These are phyloP conservation scores for Hemichromis elongatus DNA, from an alignment of 2,113 vertebrate species.

Conservation along the genomic window DNA sequence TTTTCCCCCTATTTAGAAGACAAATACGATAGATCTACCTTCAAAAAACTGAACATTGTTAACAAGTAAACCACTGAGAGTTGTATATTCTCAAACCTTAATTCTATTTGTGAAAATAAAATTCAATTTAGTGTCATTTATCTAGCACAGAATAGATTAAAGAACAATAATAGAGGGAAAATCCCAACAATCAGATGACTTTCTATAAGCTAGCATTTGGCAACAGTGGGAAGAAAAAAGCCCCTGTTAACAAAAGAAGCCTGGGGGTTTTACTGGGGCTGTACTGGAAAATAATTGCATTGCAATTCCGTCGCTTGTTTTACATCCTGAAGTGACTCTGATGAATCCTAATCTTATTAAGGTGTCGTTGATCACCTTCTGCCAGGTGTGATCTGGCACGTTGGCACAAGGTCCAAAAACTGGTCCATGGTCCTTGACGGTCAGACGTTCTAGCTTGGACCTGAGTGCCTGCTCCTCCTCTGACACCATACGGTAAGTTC, in stretches of 20 bases:
- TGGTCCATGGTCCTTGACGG: slow-evolving; percentile 89
- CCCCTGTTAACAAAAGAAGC: background rate
- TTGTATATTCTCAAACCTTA: background rate
- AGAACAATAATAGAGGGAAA: background rate
- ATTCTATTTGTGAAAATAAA: background rate
- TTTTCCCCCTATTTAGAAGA: background rate
- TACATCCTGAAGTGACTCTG: background rate
- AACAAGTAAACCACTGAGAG: background rate
- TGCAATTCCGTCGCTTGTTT: background rate
- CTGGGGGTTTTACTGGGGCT: background rate
- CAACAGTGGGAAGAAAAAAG: background rate
- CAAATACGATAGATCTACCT: background rate
- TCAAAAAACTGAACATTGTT: background rate
- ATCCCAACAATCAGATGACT: background rate
- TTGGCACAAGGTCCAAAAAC: slow-evolving; percentile 83
- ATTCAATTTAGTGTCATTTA: background rate
- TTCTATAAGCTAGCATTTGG: background rate
- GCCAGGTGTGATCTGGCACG: slow-evolving; percentile 85
- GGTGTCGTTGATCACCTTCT: slow-evolving; percentile 80
- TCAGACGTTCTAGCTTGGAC: slow-evolving; percentile 87
- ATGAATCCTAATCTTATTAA: background rate
- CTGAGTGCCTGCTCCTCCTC: slow-evolving; percentile 94
- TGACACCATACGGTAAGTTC: slow-evolving; percentile 88
- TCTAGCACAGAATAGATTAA: background rate
- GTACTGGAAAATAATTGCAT: background rate